Evolutionary conservation across 1,140 invertebrate species (phyloP).

Genomic region (Latrodectus geometricus): DNA sequence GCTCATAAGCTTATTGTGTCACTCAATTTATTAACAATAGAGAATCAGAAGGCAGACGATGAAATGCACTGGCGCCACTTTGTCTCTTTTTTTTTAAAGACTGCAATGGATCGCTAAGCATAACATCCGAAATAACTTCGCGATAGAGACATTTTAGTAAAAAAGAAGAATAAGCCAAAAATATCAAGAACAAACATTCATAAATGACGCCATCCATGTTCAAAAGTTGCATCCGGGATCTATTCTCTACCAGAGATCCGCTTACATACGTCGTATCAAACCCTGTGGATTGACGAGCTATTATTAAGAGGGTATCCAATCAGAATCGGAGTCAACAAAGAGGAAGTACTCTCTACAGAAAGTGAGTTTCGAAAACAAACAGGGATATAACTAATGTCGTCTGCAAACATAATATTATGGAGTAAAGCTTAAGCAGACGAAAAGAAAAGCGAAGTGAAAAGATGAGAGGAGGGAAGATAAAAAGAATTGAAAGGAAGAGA

Average conservation of each 20-base stretch:
- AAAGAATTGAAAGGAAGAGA: background rate
- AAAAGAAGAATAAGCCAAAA: conserved; percentile 17
- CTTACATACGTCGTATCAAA: conserved; percentile 53
- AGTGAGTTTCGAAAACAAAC: conserved; percentile 60
- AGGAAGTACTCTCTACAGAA: conserved; percentile 29
- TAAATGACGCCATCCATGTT: conserved; percentile 41
- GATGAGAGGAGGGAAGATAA: background rate
- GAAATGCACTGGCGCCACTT: background rate
- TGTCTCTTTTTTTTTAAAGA: background rate
- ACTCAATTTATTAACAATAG: too few species aligned
- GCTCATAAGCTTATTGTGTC: too few species aligned
- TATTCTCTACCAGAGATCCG: conserved; percentile 43
- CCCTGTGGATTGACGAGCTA: conserved; percentile 47
- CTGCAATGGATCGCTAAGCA: conserved; percentile 31
- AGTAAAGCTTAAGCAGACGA: background rate
- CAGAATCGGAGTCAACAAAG: conserved; percentile 45
- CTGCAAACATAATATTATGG: conserved; percentile 54
- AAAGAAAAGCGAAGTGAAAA: conserved; percentile 17
- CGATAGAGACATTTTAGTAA: conserved; percentile 1
- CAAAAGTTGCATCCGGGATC: conserved; percentile 48
- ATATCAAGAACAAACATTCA: conserved; percentile 21
- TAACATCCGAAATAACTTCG: background rate
- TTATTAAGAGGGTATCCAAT: conserved; percentile 59
- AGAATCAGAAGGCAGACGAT: background rate
- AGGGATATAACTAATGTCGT: conserved; percentile 61